phyloP scores from a whole-genome alignment of 2,888 invertebrate species.

The Urechis unicinctus region DNA sequence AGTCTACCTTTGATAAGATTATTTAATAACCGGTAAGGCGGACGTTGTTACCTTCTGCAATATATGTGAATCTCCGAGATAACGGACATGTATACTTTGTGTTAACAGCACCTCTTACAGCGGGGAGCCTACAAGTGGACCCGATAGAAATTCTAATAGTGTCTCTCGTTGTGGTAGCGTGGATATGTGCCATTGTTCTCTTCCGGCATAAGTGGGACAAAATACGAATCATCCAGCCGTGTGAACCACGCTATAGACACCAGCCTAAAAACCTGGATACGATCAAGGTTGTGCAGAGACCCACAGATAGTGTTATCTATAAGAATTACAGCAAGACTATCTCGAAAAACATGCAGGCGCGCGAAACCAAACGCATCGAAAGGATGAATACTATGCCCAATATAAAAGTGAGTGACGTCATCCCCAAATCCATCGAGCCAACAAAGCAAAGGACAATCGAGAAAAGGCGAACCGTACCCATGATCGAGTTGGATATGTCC shows the following conservation, averaged over 20 bases:
- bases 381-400: slow-evolving; percentile 26
- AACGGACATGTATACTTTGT: too few species aligned
- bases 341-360: slow-evolving; percentile 18
- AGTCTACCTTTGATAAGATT: too few species aligned
- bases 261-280: slow-evolving; percentile 43
- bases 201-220: slow-evolving; percentile 46
- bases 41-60: too few species aligned
- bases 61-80: too few species aligned
- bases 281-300: slow-evolving; percentile 40
- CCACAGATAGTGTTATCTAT: slow-evolving; percentile 48
- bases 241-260: slow-evolving; percentile 37
- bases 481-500: not conserved
- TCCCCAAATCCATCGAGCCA: not conserved
- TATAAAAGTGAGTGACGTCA: slow-evolving; percentile 14
- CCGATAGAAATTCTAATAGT: slow-evolving; percentile 19
- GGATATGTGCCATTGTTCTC: slow-evolving; percentile 38
- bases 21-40: too few species aligned
- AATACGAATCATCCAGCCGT: slow-evolving; percentile 42
- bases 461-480: not conserved
- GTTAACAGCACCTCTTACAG: not conserved
- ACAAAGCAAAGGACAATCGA: not conserved
- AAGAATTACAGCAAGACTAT: slow-evolving; percentile 31
- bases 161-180: slow-evolving; percentile 22
- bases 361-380: slow-evolving; percentile 17
- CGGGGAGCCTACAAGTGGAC: not conserved